Base-by-base conservation (phyloP, 2,888 invertebrate genomes). In the Empis stercorea region DNA sequence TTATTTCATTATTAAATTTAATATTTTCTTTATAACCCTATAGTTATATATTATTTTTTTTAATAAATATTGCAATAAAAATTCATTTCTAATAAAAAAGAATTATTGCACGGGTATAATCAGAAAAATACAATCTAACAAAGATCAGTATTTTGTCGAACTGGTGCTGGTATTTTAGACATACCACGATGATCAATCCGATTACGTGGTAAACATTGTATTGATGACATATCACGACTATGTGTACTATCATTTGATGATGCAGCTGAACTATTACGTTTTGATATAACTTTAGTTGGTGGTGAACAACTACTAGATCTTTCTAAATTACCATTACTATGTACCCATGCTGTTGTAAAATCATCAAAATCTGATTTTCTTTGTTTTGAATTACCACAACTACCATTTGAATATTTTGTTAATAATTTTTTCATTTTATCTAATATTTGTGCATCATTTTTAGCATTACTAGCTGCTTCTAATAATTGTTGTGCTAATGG, bases 391-490 rank as follows among this genome's bases (percentile, higher is more conserved):
- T 39, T 30, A 27, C 16, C 38, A 20, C 34, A 46, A 10, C 38
- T 38, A 15, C 39, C 44, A 17, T 27, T 36, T 14, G 72, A 74
- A 56, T 79, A 80, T 51, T 78, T 74, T 37, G 74, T 75, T n/a
- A 81, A 61, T 34, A 80, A 61, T 49, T 80, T 81, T 59, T 85
- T 84, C 69, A 87, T 80, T 62, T 85, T 84, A 56, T 80, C 78
- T 20, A 84, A 70, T 47, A 87, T 81, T 52, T 79, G 72, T 6
- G 79, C 77, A 58, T 87, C 86, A 56, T 86, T 84, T 59, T 81
- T 80, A 2, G 81, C 77, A 53, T 62, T 77, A 57, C 80, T 81
- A 5, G 85, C 79, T 23, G 83, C 80, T 55, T 80, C 75, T 3
- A 87, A 64, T 30, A 87, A 77, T 61, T 85, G 83, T 59, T 85